A percentile compares a stretch with the other conserved stretches of the same genome.
Evolutionary conservation across 2,888 invertebrate genomes (phyloP).

Genomic region (Erannis defoliaria): DNA sequence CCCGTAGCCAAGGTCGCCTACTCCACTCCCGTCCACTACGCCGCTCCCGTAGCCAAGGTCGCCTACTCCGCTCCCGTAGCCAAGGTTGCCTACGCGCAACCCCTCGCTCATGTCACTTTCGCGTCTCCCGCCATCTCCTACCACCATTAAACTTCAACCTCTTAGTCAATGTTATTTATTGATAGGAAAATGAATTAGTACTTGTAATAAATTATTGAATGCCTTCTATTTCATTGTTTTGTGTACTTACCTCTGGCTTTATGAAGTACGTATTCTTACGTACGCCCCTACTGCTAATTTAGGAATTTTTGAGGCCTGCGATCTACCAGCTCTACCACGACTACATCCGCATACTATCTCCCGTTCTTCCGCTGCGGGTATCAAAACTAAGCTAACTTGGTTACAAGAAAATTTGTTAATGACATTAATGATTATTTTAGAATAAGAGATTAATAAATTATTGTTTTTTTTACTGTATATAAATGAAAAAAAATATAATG

Average conservation of each 20-base stretch:
- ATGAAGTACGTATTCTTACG: too few relatives aligned
- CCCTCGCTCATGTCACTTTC: constrained; percentile 67
- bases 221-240: constrained; percentile 1
- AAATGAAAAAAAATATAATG: too few relatives aligned
- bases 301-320: too few relatives aligned
- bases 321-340: too few relatives aligned
- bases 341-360: too few relatives aligned
- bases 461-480: too few relatives aligned
- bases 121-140: constrained; percentile 74
- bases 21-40: constrained; percentile 36
- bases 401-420: too few relatives aligned
- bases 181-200: constrained; percentile 48
- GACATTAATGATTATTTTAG: too few relatives aligned
- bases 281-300: too few relatives aligned
- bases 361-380: too few relatives aligned
- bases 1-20: constrained; percentile 52
- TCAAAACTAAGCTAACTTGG: too few relatives aligned
- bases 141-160: constrained; percentile 64
- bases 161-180: constrained; percentile 59
- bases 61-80: constrained; percentile 56
- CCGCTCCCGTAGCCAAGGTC: constrained; percentile 49
- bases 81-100: constrained; percentile 53
- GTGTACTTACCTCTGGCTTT: not conserved
- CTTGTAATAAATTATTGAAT: constrained; percentile 54
- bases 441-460: too few relatives aligned